Percentiles rank a stretch among this genome's conserved stretches.
Evolutionary conservation across 2,113 vertebrate genomes (phyloP).

Genomic region (Camarhynchus parvulus): DNA sequence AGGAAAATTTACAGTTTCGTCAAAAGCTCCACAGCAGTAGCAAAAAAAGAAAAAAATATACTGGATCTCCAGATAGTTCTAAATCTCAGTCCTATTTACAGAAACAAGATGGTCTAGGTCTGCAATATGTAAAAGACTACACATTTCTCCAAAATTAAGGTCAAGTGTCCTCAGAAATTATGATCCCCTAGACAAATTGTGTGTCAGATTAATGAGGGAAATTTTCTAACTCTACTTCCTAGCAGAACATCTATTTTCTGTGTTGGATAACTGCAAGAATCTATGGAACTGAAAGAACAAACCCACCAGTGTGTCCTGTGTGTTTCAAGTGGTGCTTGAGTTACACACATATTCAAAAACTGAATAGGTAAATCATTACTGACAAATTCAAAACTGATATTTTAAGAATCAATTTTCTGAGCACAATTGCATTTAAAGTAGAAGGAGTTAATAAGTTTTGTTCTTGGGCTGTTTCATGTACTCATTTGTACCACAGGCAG

Average conservation of each 20-base stretch:
- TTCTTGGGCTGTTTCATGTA: background rate
- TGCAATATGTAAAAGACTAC: background rate
- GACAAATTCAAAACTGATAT: background rate
- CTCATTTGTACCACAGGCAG: background rate
- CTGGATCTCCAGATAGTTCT: background rate
- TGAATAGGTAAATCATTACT: background rate
- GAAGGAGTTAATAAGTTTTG: background rate
- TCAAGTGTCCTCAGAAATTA: background rate
- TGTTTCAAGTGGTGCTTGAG: background rate
- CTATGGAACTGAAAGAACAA: background rate
- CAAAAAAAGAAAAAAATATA: too few relatives aligned
- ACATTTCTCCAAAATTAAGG: background rate
- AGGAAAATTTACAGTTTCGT: background rate
- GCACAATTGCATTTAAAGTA: background rate
- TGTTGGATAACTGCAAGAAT: background rate
- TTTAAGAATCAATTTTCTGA: background rate
- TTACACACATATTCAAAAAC: background rate
- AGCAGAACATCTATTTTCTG: background rate
- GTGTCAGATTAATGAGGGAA: background rate
- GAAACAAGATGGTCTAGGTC: background rate
- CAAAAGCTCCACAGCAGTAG: background rate
- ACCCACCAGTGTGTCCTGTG: background rate
- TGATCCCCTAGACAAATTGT: background rate
- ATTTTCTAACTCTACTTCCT: background rate
- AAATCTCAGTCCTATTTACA: background rate